These are phyloP conservation scores for Cryptocheilus praepositus DNA, from an alignment of 2,888 invertebrate genomes.

Conservation along the genomic window DNA sequence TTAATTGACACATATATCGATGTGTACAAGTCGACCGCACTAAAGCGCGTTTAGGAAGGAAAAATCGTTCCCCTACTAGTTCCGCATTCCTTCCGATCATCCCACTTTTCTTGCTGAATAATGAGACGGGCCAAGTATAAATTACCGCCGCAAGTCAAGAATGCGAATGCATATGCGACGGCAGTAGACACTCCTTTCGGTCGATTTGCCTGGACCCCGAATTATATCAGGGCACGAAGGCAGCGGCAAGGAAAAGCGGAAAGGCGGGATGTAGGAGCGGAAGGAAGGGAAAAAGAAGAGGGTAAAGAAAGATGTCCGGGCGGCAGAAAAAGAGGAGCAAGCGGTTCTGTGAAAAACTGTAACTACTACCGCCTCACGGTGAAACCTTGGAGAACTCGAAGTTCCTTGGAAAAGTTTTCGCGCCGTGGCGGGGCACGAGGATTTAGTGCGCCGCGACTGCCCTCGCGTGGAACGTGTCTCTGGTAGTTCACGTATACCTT, in stretches of 20 bases:
- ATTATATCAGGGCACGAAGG: constrained; percentile 34
- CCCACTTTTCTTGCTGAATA: too few species aligned
- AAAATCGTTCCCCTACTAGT: too few species aligned
- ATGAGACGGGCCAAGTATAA: too few species aligned
- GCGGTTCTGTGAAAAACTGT: constrained; percentile 2
- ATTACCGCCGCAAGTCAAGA: not conserved
- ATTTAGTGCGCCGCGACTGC: constrained; percentile 51
- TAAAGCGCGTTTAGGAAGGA: too few species aligned
- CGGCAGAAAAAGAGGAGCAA: constrained; percentile 33
- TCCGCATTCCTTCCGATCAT: too few species aligned
- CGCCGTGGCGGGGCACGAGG: constrained; percentile 32
- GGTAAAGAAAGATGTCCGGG: constrained; percentile 28
- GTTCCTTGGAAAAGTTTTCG: constrained; percentile 47
- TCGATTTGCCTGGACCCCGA: constrained; percentile 58
- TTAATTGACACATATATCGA: too few species aligned
- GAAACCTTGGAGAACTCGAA: constrained; percentile 47
- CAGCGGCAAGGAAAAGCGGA: not conserved
- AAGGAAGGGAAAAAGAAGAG: not conserved
- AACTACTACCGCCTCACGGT: constrained; percentile 39
- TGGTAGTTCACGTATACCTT: not conserved
- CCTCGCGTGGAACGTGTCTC: constrained; percentile 25
- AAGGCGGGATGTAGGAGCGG: not conserved
- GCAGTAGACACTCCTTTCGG: constrained; percentile 43
- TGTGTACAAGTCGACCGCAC: too few species aligned
- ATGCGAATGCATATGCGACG: too few species aligned